Base-by-base conservation (phyloP, 1,140 invertebrate species). In the Brachionus calyciflorus region DNA sequence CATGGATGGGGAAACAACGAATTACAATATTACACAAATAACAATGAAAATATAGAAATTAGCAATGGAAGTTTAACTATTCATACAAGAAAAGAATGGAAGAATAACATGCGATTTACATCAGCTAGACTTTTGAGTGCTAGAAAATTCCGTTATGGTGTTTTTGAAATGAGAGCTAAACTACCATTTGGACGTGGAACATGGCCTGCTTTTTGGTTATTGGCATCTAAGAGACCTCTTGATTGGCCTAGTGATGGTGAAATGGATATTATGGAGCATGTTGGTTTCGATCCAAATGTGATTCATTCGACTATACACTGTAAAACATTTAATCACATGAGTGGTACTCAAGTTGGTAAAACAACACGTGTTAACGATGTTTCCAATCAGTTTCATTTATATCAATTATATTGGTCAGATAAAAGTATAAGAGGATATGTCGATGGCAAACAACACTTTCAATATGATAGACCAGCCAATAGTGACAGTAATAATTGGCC, bases 161-260 rank as follows among this genome's bases (percentile, higher is more conserved):
- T 53, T 46, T 48, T 77, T 24, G 44, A 69, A 46, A 48, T 75
- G 19, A 44, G 76, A 49, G 68, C 68, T n/a, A 77, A 77, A 60
- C 12, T 77, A 17, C 75, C 76, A 14, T 21, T 48, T 30, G 78
- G 78, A 1, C 24, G 55, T n/a, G 78, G 78, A 0, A 46, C 68
- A 14, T 78, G 78, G 78, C 78, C 78, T 12, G 78, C 78, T 33
- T 40, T 78, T 40, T 78, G 78, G 78, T 41, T 78, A 33, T 51
- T 78, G 19, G 21, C 49, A 5, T 41, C 77, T 24, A 55, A 44
- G 7, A 30, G 21, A 19, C 21, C 19, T 55, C 28, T 60, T 12
- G 33, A 44, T 44, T 78, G 78, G 78, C 78, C 78, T 33, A 37
- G 28, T n/a, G 51, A 76, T 60, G 78, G 78, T 21, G 76, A 77